Evolutionary conservation across 1,140 invertebrate genomes (phyloP), one percentile per base, ranked within the genome.

Genomic region (Bursaphelenchus mucronatus): DNA sequence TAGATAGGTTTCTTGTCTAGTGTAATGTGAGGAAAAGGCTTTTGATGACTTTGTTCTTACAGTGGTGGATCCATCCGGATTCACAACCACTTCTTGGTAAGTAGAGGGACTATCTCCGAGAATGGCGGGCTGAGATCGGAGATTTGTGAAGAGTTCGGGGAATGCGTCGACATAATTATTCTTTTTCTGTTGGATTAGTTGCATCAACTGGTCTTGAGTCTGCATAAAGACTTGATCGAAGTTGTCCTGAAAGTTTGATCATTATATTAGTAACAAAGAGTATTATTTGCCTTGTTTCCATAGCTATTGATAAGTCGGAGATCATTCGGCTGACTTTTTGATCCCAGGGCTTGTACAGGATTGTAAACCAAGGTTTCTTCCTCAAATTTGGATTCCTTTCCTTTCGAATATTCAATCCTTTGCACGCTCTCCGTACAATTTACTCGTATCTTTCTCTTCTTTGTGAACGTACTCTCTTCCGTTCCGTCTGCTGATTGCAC

Each of bases 401-500:
- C 71, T 64, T 74, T 76, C 13, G 61, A 40, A 53, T 66, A 76
- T 56, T 74, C 74, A 4, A 76, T 45, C 13, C 71, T 54, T 56
- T 64, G 61, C 17, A 63, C 47, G 30, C 52, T 70, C 64, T 74
- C 69, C 0, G 71, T 74, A 56, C 71, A 76, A 50, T 74, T 76
- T 45, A 74, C 74, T 55, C 65, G 9, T 40, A 74, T 39, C 59
- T 74, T 74, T 11, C 73, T 50, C 6, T 64, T 46, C 21, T 59
- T 74, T 46, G 71, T 74, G 40, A 73, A 56, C 39, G 71, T 74
- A 39, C 55, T 66, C 49, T 74, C 73, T 61, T 74, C 73, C 13
- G 55, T 73, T 41, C 67, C 49, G 58, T 74, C 73, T 4, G 73
- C 74, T 15, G 73, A 76, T n/a, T 72, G 45, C 43, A 74, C 70